These are phyloP conservation scores for Eolophus roseicapilla DNA, from an alignment of 2,113 vertebrate genomes.

Conservation along the genomic window DNA sequence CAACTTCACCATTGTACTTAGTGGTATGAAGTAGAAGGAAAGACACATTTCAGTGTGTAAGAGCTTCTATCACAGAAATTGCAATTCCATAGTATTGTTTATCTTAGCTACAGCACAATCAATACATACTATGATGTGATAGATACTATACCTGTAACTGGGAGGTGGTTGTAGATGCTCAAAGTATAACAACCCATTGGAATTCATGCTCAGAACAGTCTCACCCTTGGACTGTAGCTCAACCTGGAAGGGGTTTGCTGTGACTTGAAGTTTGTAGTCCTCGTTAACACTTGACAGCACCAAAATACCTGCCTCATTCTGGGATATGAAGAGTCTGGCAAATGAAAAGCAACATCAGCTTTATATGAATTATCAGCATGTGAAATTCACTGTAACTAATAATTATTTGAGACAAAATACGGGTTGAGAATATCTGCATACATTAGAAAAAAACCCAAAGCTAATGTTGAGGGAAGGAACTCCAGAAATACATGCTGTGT, in stretches of 20 bases:
- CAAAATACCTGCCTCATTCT: conserved; percentile 66
- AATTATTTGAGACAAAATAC: not conserved
- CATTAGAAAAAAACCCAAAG: not conserved
- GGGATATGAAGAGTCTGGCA: conserved; percentile 77
- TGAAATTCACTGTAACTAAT: not conserved
- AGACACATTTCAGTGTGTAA: not conserved
- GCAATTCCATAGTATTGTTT: not conserved
- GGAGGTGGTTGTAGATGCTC: conserved; percentile 77
- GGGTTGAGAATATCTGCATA: not conserved
- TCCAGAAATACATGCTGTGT: not conserved
- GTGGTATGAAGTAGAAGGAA: not conserved
- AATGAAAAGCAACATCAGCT: conserved; percentile 8
- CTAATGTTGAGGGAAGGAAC: not conserved
- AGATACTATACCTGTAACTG: conserved; percentile 63
- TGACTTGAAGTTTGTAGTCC: conserved; percentile 73
- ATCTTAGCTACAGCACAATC: not conserved
- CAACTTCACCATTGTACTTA: not conserved
- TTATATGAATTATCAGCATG: not conserved
- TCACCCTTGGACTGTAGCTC: conserved; percentile 80
- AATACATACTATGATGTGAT: not conserved
- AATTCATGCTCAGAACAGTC: conserved; percentile 83
- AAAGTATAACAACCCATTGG: conserved; percentile 82
- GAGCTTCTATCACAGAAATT: not conserved
- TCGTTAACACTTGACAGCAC: conserved; percentile 73
- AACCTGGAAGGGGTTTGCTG: conserved; percentile 80